Evolutionary conservation across 2,888 invertebrate species (phyloP).

Genomic region (Lasioglossum villosulum): DNA sequence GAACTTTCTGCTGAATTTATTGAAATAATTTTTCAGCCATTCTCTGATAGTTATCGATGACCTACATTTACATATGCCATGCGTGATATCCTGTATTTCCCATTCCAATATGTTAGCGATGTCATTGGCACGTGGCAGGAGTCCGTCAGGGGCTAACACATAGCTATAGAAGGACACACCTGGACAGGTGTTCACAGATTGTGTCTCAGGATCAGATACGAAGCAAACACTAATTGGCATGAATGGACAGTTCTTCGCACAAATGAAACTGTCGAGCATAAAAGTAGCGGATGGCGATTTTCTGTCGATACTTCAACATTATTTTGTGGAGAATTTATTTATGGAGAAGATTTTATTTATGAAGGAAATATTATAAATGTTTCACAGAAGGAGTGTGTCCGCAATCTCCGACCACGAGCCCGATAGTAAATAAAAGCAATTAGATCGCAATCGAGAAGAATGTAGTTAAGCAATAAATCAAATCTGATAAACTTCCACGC

Average conservation of each 20-base stretch:
- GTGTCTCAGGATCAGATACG: constrained; percentile 1
- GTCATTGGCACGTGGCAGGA: constrained; percentile 45
- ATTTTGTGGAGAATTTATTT: no score
- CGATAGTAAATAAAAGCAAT: neutral
- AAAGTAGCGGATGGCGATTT: neutral
- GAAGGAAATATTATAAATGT: neutral
- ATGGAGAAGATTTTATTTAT: no score
- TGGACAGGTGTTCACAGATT: constrained; percentile 21
- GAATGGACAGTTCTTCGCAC: neutral
- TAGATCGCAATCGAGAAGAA: neutral
- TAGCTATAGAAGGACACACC: neutral
- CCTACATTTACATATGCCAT: constrained; percentile 54
- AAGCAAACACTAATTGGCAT: neutral
- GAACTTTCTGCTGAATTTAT: neutral
- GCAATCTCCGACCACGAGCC: neutral
- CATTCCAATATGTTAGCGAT: constrained; percentile 25
- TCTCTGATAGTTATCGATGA: constrained; percentile 40
- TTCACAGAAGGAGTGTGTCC: neutral
- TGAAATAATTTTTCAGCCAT: constrained; percentile 36
- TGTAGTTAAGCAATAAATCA: neutral
- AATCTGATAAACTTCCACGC: neutral
- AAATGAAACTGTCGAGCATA: neutral
- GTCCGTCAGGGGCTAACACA: constrained; percentile 24
- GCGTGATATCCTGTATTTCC: constrained; percentile 21
- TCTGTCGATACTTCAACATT: neutral